Percentiles rank a stretch among this genome's conserved stretches.
These are phyloP conservation scores for Callyntrura guangdongensis DNA, from an alignment of 2,888 invertebrate species.

Conservation along the genomic window DNA sequence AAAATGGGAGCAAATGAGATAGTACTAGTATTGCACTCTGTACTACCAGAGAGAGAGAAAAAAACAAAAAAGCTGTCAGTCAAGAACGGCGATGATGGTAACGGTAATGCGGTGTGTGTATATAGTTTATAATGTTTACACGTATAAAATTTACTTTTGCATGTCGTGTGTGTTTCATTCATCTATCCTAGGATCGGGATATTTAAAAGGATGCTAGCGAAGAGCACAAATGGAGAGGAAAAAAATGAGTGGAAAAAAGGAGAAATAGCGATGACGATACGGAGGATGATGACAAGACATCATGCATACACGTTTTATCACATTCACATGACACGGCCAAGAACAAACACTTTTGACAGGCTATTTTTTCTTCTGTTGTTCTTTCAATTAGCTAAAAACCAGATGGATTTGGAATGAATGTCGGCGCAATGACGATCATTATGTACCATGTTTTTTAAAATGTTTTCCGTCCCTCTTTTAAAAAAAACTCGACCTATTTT, in stretches of 20 bases:
- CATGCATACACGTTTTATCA: neutral
- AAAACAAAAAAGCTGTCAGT: slow-evolving; percentile 50
- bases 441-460: neutral
- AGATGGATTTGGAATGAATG: slow-evolving; percentile 47
- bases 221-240: neutral
- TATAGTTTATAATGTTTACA: neutral
- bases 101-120: neutral
- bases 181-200: neutral
- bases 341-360: slow-evolving; percentile 47
- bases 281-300: slow-evolving; percentile 43
- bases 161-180: slow-evolving; percentile 32
- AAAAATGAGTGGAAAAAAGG: slow-evolving; percentile 39
- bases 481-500: slow-evolving; percentile 26
- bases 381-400: slow-evolving; percentile 70
- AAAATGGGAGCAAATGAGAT: slow-evolving; percentile 52
- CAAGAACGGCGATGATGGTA: neutral
- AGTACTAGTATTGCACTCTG: neutral
- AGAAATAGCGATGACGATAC: slow-evolving; percentile 43
- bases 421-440: slow-evolving; percentile 27
- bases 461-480: slow-evolving; percentile 1
- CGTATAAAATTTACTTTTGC: neutral
- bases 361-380: slow-evolving; percentile 48
- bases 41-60: neutral
- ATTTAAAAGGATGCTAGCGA: neutral
- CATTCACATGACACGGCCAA: slow-evolving; percentile 41